A percentile compares a stretch with the other conserved stretches of the same genome.
Conservation (phyloP, 2,113 vertebrate species). For the Rhineura floridana region DNA sequence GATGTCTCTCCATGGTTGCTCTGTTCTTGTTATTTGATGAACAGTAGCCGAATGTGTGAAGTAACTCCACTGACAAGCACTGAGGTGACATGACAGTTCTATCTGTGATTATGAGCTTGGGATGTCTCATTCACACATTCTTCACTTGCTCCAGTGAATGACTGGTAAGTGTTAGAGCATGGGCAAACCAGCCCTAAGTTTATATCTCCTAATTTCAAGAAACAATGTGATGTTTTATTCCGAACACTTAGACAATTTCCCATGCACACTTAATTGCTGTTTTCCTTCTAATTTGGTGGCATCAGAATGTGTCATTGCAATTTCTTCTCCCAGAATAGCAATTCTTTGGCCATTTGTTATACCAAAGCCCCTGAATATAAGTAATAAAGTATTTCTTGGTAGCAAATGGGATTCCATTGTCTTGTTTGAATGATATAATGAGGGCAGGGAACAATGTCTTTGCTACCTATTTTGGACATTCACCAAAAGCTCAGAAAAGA, state of each 20-base stretch:
- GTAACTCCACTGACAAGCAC: too few species aligned
- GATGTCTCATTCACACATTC: background rate
- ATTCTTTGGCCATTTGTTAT: background rate
- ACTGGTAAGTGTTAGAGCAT: background rate
- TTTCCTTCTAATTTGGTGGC: constrained; percentile 5
- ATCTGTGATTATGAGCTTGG: too few species aligned
- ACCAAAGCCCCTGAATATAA: background rate
- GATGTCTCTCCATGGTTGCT: too few species aligned
- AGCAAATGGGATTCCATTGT: background rate
- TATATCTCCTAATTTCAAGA: background rate
- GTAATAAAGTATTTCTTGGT: background rate
- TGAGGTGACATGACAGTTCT: too few species aligned
- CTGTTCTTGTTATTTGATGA: too few species aligned
- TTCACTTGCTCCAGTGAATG: background rate
- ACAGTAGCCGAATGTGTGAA: too few species aligned
- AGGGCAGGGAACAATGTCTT: background rate
- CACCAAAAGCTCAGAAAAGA: background rate
- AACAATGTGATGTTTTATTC: background rate
- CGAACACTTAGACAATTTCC: background rate
- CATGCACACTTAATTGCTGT: background rate
- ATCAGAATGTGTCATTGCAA: background rate
- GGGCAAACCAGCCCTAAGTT: background rate
- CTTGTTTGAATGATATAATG: constrained; percentile 15
- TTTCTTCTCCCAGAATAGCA: constrained; percentile 9
- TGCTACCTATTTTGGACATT: constrained; percentile 1